These are phyloP conservation scores for Chrysogorgia sp. DNA, from an alignment of 92 coral and sea anemone genomes.

Conservation along the genomic window DNA sequence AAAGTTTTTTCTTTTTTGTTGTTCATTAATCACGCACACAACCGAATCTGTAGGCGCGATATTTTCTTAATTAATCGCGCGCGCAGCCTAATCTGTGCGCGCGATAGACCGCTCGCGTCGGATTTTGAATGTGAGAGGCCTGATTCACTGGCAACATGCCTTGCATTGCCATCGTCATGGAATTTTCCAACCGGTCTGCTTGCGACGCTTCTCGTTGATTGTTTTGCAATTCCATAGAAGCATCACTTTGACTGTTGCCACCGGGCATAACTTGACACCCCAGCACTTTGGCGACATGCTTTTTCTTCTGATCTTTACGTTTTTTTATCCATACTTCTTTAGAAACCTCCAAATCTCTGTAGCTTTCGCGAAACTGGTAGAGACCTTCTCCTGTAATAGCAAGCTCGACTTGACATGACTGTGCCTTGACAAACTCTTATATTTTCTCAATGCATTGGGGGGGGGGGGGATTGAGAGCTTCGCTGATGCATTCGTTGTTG, in stretches of 20 bases:
- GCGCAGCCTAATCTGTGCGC: too few relatives aligned
- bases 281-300: slow-evolving; percentile 26
- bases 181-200: slow-evolving; percentile 8
- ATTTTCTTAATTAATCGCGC: too few relatives aligned
- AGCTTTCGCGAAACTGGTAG: slow-evolving; percentile 10
- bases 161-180: slow-evolving; percentile 28
- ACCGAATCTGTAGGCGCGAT: too few relatives aligned
- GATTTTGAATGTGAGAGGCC: too few relatives aligned
- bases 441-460: slow-evolving; percentile 34
- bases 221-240: not conserved
- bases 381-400: slow-evolving; percentile 36
- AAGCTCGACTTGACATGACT: slow-evolving; percentile 30
- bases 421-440: slow-evolving; percentile 32
- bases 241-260: not conserved
- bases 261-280: slow-evolving; percentile 23
- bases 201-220: not conserved
- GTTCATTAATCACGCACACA: too few relatives aligned
- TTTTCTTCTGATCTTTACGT: not conserved
- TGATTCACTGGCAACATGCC: slow-evolving; percentile 28
- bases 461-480: too few relatives aligned
- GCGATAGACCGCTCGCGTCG: too few relatives aligned
- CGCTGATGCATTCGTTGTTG: slow-evolving; percentile 34
- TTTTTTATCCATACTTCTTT: slow-evolving; percentile 29
- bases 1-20: too few relatives aligned
- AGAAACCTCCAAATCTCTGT: slow-evolving; percentile 16